These are phyloP conservation scores for Agrochola circellaris DNA, from an alignment of 2,888 invertebrate genomes.

Conservation along the genomic window DNA sequence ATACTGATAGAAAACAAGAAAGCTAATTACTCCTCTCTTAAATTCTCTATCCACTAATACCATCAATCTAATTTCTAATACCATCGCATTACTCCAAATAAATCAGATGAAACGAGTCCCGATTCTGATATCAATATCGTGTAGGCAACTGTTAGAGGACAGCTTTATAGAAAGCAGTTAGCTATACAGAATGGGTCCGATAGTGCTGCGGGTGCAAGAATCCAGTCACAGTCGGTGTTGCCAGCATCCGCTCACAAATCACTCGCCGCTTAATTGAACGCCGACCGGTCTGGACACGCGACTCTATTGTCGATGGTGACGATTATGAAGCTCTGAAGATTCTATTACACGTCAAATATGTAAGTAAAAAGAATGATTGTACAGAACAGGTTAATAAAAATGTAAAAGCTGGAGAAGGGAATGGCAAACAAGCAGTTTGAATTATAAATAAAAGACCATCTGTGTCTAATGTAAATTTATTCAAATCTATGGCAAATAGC, in stretches of 20 bases:
- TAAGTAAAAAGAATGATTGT: not conserved
- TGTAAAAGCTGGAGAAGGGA: not conserved
- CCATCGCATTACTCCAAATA: conserved; percentile 41
- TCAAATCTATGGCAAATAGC: conserved; percentile 34
- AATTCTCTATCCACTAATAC: not conserved
- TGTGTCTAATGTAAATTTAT: conserved; percentile 41
- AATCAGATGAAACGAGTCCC: conserved; percentile 51
- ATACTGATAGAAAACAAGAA: not conserved
- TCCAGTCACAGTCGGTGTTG: conserved; percentile 63
- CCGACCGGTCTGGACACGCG: conserved; percentile 60
- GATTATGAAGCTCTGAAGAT: conserved; percentile 58
- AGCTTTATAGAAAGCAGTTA: conserved; percentile 72
- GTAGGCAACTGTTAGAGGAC: conserved; percentile 58
- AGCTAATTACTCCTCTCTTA: not conserved
- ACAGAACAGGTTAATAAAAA: conserved; percentile 14
- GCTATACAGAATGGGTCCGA: conserved; percentile 64
- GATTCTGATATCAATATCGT: conserved; percentile 55
- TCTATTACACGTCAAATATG: conserved; percentile 41
- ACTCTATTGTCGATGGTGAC: conserved; percentile 56
- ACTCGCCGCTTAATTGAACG: conserved; percentile 67
- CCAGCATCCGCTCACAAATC: conserved; percentile 75
- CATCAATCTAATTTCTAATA: not conserved
- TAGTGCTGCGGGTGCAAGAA: conserved; percentile 69
- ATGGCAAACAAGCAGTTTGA: conserved; percentile 11
- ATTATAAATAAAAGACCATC: conserved; percentile 29